Percentiles rank a stretch among this genome's conserved stretches.
phyloP scores from a whole-genome alignment of 1,140 invertebrate genomes.

The Orius laevigatus region DNA sequence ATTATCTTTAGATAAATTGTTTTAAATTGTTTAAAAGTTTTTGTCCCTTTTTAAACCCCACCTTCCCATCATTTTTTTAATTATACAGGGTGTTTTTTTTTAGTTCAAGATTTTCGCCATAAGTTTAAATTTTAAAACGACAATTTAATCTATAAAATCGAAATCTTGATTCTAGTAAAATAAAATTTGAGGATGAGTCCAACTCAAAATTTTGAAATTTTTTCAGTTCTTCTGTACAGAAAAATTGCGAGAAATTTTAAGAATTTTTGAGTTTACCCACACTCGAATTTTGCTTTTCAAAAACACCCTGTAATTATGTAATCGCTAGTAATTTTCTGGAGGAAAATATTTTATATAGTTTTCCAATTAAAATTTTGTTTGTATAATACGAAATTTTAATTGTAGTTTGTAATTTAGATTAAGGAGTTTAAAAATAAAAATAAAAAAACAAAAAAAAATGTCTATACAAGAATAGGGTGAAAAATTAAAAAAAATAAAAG shows the following conservation, averaged over 20 bases:
- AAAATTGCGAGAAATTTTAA: not conserved
- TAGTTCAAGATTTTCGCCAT: too few species aligned
- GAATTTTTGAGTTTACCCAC: not conserved
- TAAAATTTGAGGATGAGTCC: not conserved
- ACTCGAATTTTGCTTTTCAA: constrained; percentile 3
- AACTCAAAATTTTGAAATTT: not conserved
- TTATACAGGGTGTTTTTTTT: too few species aligned
- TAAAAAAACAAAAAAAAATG: constrained; percentile 2
- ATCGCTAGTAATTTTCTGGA: not conserved
- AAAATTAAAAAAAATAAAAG: not conserved
- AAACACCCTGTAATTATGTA: not conserved
- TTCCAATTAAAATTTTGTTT: not conserved
- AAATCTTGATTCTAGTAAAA: not conserved
- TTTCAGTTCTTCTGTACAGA: not conserved
- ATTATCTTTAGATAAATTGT: not conserved
- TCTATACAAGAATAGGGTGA: too few species aligned
- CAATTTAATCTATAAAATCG: too few species aligned
- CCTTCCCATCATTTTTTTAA: not conserved
- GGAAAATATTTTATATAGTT: not conserved
- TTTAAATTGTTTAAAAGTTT: constrained; percentile 2
- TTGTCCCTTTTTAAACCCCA: not conserved
- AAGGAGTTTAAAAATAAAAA: constrained; percentile 1
- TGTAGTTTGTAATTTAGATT: constrained; percentile 1
- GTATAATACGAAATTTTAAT: constrained; percentile 1
- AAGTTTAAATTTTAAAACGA: too few species aligned